phyloP scores from a whole-genome alignment of 2,888 invertebrate species.

The Pachydiplax longipennis region DNA sequence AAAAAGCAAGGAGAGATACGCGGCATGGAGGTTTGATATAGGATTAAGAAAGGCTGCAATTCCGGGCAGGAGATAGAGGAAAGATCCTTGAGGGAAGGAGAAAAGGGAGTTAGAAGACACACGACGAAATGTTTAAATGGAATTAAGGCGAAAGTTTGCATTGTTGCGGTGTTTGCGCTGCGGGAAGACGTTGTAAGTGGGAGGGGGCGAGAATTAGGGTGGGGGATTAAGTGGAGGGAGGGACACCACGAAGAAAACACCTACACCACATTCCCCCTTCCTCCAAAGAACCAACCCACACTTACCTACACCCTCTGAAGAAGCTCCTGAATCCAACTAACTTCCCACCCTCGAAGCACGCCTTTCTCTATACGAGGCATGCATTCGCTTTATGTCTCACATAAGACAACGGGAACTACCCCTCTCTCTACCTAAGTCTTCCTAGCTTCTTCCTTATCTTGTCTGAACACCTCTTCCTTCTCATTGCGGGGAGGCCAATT shows the following conservation, averaged over 20 bases:
- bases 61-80: background rate
- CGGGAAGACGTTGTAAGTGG: constrained; percentile 3
- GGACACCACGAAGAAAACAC: constrained; percentile 41
- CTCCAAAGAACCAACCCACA: constrained; percentile 9
- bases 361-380: constrained; percentile 30
- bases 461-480: background rate
- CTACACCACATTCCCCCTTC: constrained; percentile 16
- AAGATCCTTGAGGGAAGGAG: background rate
- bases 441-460: background rate
- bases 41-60: background rate
- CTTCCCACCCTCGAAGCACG: background rate
- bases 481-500: background rate
- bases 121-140: constrained; percentile 36
- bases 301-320: background rate
- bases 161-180: constrained; percentile 36
- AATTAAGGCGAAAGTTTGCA: constrained; percentile 46
- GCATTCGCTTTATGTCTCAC: constrained; percentile 33
- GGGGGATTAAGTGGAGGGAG: background rate
- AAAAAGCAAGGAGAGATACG: background rate
- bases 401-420: constrained; percentile 25
- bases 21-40: background rate
- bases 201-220: background rate
- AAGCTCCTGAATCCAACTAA: background rate
- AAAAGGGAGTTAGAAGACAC: constrained; percentile 7
- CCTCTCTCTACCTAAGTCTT: background rate